These are phyloP conservation scores for Orius insidiosus DNA, from an alignment of 1,140 invertebrate genomes.

Conservation along the genomic window DNA sequence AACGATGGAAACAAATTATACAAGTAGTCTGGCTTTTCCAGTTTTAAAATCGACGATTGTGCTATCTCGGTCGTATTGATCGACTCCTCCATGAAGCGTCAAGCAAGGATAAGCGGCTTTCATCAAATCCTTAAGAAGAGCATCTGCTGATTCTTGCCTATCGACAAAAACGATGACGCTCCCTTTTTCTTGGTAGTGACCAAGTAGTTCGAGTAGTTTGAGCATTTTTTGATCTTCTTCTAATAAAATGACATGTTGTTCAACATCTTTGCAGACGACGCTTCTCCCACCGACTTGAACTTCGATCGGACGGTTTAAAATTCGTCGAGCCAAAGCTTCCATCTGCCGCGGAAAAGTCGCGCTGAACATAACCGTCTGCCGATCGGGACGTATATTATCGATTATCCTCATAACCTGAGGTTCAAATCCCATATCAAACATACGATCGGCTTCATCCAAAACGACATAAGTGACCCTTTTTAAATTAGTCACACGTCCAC, in stretches of 20 bases:
- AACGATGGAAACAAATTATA: conserved; percentile 13
- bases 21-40: conserved; percentile 65
- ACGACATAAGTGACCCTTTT: conserved; percentile 91
- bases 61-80: conserved; percentile 96
- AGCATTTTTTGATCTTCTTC: conserved; percentile 97
- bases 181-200: conserved; percentile 83
- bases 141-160: conserved; percentile 96
- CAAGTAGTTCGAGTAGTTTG: conserved; percentile 89
- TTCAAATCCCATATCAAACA: conserved; percentile 99
- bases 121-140: conserved; percentile 86
- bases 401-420: conserved; percentile 97
- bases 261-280: conserved; percentile 95
- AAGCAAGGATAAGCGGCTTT: conserved; percentile 90
- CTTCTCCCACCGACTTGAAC: conserved; percentile 96
- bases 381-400: conserved; percentile 89
- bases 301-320: conserved; percentile 89
- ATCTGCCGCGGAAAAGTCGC: conserved; percentile 98
- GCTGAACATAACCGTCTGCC: conserved; percentile 97
- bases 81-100: conserved; percentile 96
- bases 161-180: conserved; percentile 96
- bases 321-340: conserved; percentile 90
- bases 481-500: conserved; percentile 85
- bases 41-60: conserved; percentile 97
- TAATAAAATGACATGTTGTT: conserved; percentile 84
- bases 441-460: conserved; percentile 95